Evolutionary conservation across 2,888 invertebrate genomes (phyloP).

Genomic region (Leucophenga montana): DNA sequence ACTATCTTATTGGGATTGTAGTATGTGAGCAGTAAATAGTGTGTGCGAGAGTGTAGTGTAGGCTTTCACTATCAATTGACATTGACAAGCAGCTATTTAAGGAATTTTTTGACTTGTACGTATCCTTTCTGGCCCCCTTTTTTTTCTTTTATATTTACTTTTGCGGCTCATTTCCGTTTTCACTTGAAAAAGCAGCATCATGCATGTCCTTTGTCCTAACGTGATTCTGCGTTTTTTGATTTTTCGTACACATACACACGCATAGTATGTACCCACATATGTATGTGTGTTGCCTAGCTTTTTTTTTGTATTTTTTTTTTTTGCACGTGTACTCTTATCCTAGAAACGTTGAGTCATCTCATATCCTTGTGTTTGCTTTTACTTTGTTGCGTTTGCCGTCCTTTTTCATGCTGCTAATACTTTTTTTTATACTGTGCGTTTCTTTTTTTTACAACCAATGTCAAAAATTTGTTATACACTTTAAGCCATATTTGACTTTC

Average conservation of each 20-base stretch:
- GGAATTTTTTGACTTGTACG: constrained; percentile 18
- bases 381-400: neutral
- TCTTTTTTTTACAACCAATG: constrained; percentile 5
- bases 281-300: no score
- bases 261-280: no score
- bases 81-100: constrained; percentile 49
- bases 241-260: neutral
- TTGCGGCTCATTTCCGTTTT: constrained; percentile 21
- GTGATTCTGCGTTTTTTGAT: neutral
- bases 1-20: neutral
- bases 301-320: constrained; percentile 28
- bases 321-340: constrained; percentile 51
- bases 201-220: neutral
- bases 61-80: constrained; percentile 59
- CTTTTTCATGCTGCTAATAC: neutral
- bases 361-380: constrained; percentile 6
- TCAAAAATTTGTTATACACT: constrained; percentile 19
- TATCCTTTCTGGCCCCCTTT: neutral
- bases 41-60: neutral
- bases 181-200: constrained; percentile 7
- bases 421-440: neutral
- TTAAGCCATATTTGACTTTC: constrained; percentile 7
- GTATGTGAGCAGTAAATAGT: neutral
- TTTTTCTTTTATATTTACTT: constrained; percentile 15
- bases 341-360: constrained; percentile 60